Base-by-base conservation (phyloP, 2,797 vertebrate genomes). In the Telmatherina bonti region DNA sequence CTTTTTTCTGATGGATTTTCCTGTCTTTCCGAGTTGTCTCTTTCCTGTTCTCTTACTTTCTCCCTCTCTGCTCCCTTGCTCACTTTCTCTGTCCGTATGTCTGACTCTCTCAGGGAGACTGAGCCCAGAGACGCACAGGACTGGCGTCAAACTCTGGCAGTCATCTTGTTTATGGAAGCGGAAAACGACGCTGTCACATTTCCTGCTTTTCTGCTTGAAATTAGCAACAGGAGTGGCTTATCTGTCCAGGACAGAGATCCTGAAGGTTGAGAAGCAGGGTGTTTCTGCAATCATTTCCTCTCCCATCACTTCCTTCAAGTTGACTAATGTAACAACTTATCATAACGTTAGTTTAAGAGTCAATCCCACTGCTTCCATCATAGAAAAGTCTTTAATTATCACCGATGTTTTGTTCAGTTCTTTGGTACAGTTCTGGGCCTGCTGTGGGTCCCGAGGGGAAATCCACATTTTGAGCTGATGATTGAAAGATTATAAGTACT, bases 171-270 rank as follows among this genome's bases (percentile, higher is more conserved):
- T 96, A 93, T 95, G 94, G 93, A 91, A 96, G 94, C 94, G 96
- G 96, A 97, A 97, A 97, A 95, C 94, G 93, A 94, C 93, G 93
- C 94, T 95, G 95, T 97, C 95, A 95, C 87, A 66, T 96, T 99
- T 99, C 98, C 97, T 99, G 97, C 96, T 92, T 96, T 95, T 95
- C 95, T 94, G 94, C 94, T 94, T 87, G 89, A 94, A 96, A 96
- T 97, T 96, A 97, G 96, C 91, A 96, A 95, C 94, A 91, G 89
- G 93, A 95, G 72, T 90, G 93, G 95, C 96, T 98, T 99, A 99
- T 99, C 97, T 97, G 88, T 83, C 75, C 91, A 86, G 93, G 91
- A 92, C 97, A 98, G 94, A 93, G 95, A 96, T 96, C 96, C 96
- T 90, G 94, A 95, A 93, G 94, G 78, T 87, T 85, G 82, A 80